A percentile compares a stretch with the other conserved stretches of the same genome.
These are phyloP conservation scores for Neoitamus cyanurus DNA, from an alignment of 2,888 invertebrate genomes.

Conservation along the genomic window DNA sequence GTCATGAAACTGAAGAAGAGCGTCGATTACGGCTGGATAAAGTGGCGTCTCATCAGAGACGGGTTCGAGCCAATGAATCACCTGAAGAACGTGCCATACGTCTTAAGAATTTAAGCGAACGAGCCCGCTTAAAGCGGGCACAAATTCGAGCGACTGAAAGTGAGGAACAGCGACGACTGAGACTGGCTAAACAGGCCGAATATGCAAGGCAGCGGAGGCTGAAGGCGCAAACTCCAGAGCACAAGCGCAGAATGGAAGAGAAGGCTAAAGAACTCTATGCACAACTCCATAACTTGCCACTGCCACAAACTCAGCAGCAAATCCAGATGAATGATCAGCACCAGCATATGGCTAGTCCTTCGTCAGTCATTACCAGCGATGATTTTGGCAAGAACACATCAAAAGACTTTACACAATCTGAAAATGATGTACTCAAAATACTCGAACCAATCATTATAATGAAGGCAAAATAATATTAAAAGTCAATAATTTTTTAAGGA, in stretches of 20 bases:
- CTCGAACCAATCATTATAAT: constrained; percentile 67
- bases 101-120: constrained; percentile 62
- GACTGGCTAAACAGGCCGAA: constrained; percentile 64
- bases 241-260: constrained; percentile 57
- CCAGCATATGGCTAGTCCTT: not conserved
- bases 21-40: constrained; percentile 63
- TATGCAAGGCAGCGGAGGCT: constrained; percentile 64
- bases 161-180: constrained; percentile 62
- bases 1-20: constrained; percentile 64
- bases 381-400: constrained; percentile 57
- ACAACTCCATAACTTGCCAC: constrained; percentile 56
- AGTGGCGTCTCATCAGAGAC: constrained; percentile 65
- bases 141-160: constrained; percentile 63
- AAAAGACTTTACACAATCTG: constrained; percentile 60
- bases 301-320: constrained; percentile 49
- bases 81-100: constrained; percentile 63
- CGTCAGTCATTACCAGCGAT: constrained; percentile 44
- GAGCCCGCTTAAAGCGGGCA: constrained; percentile 64
- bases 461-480: constrained; percentile 65
- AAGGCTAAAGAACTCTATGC: constrained; percentile 61
- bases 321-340: constrained; percentile 24
- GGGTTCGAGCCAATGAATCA: constrained; percentile 64
- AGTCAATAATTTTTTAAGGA: constrained; percentile 64
- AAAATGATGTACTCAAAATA: constrained; percentile 66
- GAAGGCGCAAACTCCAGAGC: constrained; percentile 62